A percentile compares a stretch with the other conserved stretches of the same genome.
Evolutionary conservation across 2,113 vertebrate genomes (phyloP).

Genomic region (Hiodon tergisus): DNA sequence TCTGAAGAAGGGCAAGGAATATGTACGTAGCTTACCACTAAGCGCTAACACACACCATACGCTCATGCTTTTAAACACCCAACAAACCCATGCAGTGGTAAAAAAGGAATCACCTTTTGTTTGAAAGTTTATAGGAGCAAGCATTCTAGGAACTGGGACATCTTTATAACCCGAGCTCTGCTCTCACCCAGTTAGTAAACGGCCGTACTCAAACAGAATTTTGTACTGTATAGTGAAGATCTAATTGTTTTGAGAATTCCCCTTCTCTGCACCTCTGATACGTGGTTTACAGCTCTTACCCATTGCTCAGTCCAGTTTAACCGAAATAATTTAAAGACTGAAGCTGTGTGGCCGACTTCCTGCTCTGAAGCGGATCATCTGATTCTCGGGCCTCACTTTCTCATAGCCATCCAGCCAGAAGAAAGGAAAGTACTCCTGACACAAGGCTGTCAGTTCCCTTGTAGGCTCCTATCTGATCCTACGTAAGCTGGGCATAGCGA

Average conservation of each 20-base stretch:
- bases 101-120: not conserved
- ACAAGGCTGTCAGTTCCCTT: slow-evolving; percentile 56
- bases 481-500: slow-evolving; percentile 35
- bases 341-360: slow-evolving; percentile 36
- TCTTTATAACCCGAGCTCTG: not conserved
- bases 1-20: slow-evolving; percentile 65
- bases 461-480: slow-evolving; percentile 41
- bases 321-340: slow-evolving; percentile 43
- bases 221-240: not conserved
- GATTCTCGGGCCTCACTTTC: slow-evolving; percentile 46
- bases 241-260: not conserved
- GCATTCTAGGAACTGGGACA: not conserved
- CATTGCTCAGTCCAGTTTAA: slow-evolving; percentile 28
- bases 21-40: not conserved
- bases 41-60: not conserved
- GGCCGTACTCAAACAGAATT: not conserved
- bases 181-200: not conserved
- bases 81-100: no score
- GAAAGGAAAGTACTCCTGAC: slow-evolving; percentile 60
- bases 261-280: slow-evolving; percentile 13
- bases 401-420: slow-evolving; percentile 56
- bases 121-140: not conserved
- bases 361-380: slow-evolving; percentile 56
- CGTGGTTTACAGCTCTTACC: slow-evolving; percentile 11
- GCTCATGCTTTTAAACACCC: no score